Base-by-base conservation (phyloP, 2,888 invertebrate genomes). In the Orthosia cruda region DNA sequence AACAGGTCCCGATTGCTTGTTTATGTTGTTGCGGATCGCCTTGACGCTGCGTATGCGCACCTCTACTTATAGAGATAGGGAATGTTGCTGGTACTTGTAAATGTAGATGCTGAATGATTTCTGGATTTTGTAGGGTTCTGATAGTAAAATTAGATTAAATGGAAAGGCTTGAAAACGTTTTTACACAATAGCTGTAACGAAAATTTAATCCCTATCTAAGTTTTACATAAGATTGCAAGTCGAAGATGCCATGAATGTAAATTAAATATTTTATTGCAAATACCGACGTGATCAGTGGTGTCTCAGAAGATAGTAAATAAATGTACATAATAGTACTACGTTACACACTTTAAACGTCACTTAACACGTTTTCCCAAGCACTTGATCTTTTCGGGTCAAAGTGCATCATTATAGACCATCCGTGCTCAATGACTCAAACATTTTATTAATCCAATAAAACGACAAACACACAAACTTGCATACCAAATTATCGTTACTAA, bases 21-120 rank as follows among this genome's bases (percentile, higher is more conserved):
- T 81, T 87, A 80, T 83, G 77, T 81, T 65, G 74, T 77, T 81
- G 88, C 81, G 62, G 89, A 82, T 88, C 80, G 89, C 88, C 89
- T 88, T 88, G 88, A 84, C 74, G 87, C 71, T 77, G 81, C 80
- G 77, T 80, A 79, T 26, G 87, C 83, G 81, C 80, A 78, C 52
- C 54, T 50, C 71, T 79, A 65, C 20, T 16, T 16, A 3, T 81
- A 70, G 74, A 77, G 69, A 61, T 67, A 72, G 80, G 80, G 83
- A 87, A 86, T 88, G 83, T 84, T 54, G 81, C 74, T 70, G 18
- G 45, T 32, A 77, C 16, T 64, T 63, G 50, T 49, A 15, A 59
- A 49, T 65, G n/a, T 50, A 71, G 62, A 71, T 74, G 66, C 20
- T 58, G 32, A 11, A 40, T 9, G 11, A 62, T 58, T 69, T 32